Evolutionary conservation across 2,797 vertebrate genomes (phyloP).

Genomic region (Sebastes aleutianus): DNA sequence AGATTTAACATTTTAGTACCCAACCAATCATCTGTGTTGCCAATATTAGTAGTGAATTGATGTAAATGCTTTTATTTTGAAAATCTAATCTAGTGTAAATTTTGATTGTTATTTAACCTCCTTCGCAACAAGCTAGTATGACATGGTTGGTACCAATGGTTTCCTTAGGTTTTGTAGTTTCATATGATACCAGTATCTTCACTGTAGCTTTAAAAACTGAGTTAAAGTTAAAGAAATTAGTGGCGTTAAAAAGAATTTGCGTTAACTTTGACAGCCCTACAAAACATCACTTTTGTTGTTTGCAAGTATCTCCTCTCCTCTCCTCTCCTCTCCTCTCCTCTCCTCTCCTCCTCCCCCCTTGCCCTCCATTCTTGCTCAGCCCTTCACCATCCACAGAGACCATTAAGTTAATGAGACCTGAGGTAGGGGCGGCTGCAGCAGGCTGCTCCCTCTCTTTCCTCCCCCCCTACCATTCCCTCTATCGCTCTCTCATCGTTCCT

Average conservation of each 20-base stretch:
- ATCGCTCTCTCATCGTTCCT: conserved; percentile 12
- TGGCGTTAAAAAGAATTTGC: no score
- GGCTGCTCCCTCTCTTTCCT: conserved; percentile 52
- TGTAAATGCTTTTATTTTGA: not conserved
- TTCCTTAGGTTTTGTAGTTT: no score
- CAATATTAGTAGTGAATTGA: not conserved
- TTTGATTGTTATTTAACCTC: no score
- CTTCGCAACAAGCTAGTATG: no score
- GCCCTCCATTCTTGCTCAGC: conserved; percentile 38
- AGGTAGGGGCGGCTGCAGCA: conserved; percentile 80
- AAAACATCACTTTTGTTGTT: not conserved
- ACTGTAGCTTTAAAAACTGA: no score
- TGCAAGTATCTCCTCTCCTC: not conserved
- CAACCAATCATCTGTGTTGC: not conserved
- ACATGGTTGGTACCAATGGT: no score
- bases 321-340: not conserved
- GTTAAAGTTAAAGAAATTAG: no score
- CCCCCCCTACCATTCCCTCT: conserved; percentile 6
- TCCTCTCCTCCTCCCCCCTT: not conserved
- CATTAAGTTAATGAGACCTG: conserved; percentile 92
- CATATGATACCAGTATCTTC: no score
- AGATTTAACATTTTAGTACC: not conserved
- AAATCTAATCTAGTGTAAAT: not conserved
- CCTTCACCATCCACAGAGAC: conserved; percentile 81
- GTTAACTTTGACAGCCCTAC: not conserved